These are phyloP conservation scores for Hydraecia micacea DNA, from an alignment of 2,888 invertebrate species.

Conservation along the genomic window DNA sequence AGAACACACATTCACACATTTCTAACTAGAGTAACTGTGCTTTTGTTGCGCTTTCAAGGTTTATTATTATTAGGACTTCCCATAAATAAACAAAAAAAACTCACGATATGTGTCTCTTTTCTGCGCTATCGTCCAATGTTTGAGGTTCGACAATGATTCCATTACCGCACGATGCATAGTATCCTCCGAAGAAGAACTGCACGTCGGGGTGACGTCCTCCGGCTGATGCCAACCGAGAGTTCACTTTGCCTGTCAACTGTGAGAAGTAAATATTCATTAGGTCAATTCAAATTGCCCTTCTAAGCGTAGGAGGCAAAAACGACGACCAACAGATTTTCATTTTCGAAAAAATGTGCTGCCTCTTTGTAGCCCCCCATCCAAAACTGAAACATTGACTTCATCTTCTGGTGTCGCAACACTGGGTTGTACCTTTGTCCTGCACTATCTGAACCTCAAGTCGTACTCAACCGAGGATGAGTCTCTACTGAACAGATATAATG, in stretches of 20 bases:
- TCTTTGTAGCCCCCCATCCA: too few relatives aligned
- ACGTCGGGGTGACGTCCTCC: constrained; percentile 91
- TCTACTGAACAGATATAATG: too few relatives aligned
- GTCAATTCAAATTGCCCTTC: too few relatives aligned
- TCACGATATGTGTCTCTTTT: constrained; percentile 80
- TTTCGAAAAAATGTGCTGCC: background rate
- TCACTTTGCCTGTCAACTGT: constrained; percentile 91
- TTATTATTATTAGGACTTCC: too few relatives aligned
- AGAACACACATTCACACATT: background rate
- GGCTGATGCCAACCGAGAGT: constrained; percentile 90
- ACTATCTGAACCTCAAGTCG: too few relatives aligned
- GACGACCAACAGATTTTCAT: background rate
- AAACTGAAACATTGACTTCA: background rate
- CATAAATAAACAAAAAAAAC: constrained; percentile 55
- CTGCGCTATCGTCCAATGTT: constrained; percentile 69
- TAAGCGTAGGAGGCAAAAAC: background rate
- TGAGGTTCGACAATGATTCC: constrained; percentile 83
- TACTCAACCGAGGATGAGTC: too few relatives aligned
- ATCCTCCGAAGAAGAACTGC: constrained; percentile 92
- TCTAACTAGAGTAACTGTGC: too few relatives aligned
- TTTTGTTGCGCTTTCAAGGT: too few relatives aligned
- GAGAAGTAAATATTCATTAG: background rate
- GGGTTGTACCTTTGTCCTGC: too few relatives aligned
- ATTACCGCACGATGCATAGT: constrained; percentile 91
- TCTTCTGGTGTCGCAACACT: too few relatives aligned